phyloP scores from a whole-genome alignment of 2,797 vertebrate genomes.

The Garrulus glandarius region DNA sequence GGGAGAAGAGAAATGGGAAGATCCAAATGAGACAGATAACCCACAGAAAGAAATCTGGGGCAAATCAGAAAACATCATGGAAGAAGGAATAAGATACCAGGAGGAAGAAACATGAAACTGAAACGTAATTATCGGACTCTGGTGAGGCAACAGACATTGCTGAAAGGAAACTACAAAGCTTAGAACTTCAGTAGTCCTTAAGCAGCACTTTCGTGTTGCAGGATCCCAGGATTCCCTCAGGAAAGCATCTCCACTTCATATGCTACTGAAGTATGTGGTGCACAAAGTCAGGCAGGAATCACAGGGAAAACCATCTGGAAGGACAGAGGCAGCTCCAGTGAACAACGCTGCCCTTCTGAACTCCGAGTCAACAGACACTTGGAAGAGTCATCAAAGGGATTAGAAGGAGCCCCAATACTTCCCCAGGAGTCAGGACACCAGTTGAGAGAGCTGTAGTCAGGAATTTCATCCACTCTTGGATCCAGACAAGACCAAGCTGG shows the following conservation, averaged over 20 bases:
- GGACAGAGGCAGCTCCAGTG: neutral
- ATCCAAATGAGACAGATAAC: neutral
- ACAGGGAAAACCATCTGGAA: neutral
- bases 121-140: neutral
- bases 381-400: neutral
- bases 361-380: neutral
- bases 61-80: neutral
- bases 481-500: neutral
- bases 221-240: neutral
- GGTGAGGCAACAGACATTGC: neutral
- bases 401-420: neutral
- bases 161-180: neutral
- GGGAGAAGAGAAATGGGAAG: neutral
- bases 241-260: neutral
- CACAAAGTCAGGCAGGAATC: neutral
- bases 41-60: neutral
- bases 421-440: neutral
- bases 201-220: neutral
- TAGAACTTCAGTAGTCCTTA: neutral
- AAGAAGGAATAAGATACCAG: neutral
- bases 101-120: neutral
- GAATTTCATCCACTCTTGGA: neutral
- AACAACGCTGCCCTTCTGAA: neutral
- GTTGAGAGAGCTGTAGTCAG: rapidly evolving
- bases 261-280: neutral